Base-by-base conservation (phyloP, 1,140 invertebrate genomes). In the Eubasilissa regina region DNA sequence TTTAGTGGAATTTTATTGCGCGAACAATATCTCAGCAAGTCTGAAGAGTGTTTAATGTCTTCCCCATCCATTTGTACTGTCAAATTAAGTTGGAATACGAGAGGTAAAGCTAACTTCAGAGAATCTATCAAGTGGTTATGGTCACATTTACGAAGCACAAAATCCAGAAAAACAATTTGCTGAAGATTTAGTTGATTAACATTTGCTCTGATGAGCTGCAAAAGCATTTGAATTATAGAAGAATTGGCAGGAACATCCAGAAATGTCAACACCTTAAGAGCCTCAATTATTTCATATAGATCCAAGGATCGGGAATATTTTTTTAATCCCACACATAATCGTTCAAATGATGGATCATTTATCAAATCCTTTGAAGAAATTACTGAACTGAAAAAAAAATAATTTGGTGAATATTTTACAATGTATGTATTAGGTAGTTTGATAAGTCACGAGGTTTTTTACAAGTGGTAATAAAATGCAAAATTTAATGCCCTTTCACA, bases 121-220 rank as follows among this genome's bases (percentile, higher is more conserved):
- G 92, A 92, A 66, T 92, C 89, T 0, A 90, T 86, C 15, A 94
- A 85, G 81, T 92, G 90, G 51, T 89, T 90, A 8, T 44, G 64
- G 58, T 86, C 45, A 15, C 87, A 84, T 62, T 87, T 84, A 11
- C 85, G 85, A 0, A 94, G 83, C 35, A 93, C 78, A 84, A 90
- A 92, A 81, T 92, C 86, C 15, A 93, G 66, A 84, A 92, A 92
- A 68, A 91, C 90, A 62, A 94, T 91, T 82, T 93, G 89, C 12
- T 88, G 81, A n/a, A 92, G 83, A 72, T 87, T 88, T 17, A 94
- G 83, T 66, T 89, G 64, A 85, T 94, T 94, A 3, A 93, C 88
- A 60, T 91, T 89, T 45, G 89, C 85, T 58, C 90, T 84, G 45
- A 94, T 85, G 15, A 93, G 83, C 84, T 93, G 91, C 3, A 94